These are phyloP conservation scores for Sakesphorus luctuosus DNA, from an alignment of 2,113 vertebrate genomes.

Conservation along the genomic window DNA sequence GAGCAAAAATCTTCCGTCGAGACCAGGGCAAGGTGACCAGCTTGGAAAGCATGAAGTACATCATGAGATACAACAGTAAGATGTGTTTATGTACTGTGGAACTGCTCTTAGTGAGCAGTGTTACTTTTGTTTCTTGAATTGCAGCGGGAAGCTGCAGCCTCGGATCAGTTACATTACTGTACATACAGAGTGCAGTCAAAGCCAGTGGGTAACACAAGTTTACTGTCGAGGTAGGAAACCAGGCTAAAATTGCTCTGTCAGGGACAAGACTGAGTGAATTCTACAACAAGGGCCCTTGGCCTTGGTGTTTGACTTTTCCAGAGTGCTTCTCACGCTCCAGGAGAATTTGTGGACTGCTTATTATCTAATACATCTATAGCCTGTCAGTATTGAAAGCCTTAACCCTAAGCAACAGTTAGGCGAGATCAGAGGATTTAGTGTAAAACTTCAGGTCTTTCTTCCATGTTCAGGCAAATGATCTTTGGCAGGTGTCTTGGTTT, in stretches of 20 bases:
- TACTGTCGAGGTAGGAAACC: background rate
- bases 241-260: background rate
- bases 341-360: background rate
- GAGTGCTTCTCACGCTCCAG: background rate
- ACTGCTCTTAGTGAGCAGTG: background rate
- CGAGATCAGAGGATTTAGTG: background rate
- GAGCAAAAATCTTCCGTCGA: constrained; percentile 91
- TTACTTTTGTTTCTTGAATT: background rate
- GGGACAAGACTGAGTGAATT: background rate
- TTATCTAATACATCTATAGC: background rate
- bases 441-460: background rate
- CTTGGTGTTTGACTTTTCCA: background rate
- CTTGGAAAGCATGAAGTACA: constrained; percentile 84
- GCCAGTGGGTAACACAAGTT: background rate
- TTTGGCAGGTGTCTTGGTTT: background rate
- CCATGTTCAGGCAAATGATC: background rate
- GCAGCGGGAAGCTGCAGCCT: background rate
- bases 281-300: background rate
- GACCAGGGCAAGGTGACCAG: constrained; percentile 85
- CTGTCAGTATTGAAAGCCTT: background rate
- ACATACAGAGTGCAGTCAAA: background rate
- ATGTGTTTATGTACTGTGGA: background rate
- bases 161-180: background rate
- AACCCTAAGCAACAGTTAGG: background rate
- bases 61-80: constrained; percentile 95